Conservation (phyloP, 2,797 vertebrate species). For the Nannoperca obscura region DNA sequence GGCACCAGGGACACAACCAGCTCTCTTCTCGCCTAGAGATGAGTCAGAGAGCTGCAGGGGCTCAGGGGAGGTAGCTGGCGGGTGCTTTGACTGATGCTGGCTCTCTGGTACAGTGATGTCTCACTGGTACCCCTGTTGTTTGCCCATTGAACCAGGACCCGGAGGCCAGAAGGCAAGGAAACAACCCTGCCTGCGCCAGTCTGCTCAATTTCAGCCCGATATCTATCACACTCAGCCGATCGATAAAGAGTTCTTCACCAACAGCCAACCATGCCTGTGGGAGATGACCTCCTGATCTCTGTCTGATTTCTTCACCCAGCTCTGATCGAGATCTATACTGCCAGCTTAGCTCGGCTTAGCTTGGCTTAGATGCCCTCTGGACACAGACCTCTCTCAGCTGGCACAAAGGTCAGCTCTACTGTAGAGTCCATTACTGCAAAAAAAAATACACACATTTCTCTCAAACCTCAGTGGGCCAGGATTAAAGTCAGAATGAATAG, state of each 20-base stretch:
- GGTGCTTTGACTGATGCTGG: slow-evolving; percentile 59
- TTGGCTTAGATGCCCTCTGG: slow-evolving; percentile 74
- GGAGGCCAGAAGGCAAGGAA: slow-evolving; percentile 56
- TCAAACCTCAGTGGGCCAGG: slow-evolving; percentile 45
- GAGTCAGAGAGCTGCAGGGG: slow-evolving; percentile 40
- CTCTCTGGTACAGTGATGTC: slow-evolving; percentile 17
- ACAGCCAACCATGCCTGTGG: slow-evolving; percentile 53
- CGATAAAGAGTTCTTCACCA: slow-evolving; percentile 70
- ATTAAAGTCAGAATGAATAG: slow-evolving; percentile 55
- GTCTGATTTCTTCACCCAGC: slow-evolving; percentile 71
- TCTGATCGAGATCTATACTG: slow-evolving; percentile 77
- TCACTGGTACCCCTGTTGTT: slow-evolving; percentile 52
- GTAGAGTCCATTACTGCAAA: slow-evolving; percentile 65
- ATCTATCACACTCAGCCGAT: slow-evolving; percentile 63
- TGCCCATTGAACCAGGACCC: slow-evolving; percentile 34
- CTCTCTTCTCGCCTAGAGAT: slow-evolving; percentile 30
- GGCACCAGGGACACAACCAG: slow-evolving; percentile 38
- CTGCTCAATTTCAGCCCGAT: slow-evolving; percentile 71
- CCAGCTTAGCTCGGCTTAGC: slow-evolving; percentile 77
- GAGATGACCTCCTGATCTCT: slow-evolving; percentile 76
- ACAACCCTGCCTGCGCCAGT: slow-evolving; percentile 50
- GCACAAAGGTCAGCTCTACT: slow-evolving; percentile 68
- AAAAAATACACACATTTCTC: slow-evolving; percentile 56
- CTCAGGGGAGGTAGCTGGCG: slow-evolving; percentile 32
- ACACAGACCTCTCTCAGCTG: slow-evolving; percentile 64